Evolutionary conservation across 2,113 vertebrate genomes (phyloP).

Genomic region (Lynx canadensis): DNA sequence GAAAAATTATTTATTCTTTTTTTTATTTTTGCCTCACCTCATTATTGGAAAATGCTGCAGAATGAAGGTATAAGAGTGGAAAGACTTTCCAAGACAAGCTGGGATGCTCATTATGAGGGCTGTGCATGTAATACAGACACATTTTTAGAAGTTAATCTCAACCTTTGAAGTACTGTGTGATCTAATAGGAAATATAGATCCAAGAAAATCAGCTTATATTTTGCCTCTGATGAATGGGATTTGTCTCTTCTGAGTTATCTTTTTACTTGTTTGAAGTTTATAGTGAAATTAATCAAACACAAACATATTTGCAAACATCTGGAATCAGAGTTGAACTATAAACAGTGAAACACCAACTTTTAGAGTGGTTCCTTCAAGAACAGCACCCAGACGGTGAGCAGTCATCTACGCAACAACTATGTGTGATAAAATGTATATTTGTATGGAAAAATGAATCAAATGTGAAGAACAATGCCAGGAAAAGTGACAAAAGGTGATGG

Average conservation of each 20-base stretch:
- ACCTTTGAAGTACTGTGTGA: neutral
- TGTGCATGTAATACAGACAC: neutral
- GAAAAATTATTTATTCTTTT: neutral
- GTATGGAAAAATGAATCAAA: neutral
- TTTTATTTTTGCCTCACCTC: neutral
- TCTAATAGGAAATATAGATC: neutral
- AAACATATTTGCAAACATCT: neutral
- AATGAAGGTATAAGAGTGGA: neutral
- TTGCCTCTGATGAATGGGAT: neutral
- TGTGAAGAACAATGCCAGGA: neutral
- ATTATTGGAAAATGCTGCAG: slow-evolving; percentile 16
- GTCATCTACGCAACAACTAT: neutral
- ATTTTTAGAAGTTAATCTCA: slow-evolving; percentile 19
- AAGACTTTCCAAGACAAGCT: neutral
- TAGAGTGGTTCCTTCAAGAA: neutral
- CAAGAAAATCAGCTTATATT: neutral
- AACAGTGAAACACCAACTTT: neutral
- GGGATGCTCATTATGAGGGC: neutral
- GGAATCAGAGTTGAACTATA: neutral
- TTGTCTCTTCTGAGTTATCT: neutral
- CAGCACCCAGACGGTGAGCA: neutral
- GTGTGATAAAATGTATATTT: neutral
- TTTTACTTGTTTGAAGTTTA: slow-evolving; percentile 43
- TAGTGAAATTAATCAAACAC: neutral
- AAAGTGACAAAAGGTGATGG: neutral